Evolutionary conservation across 2,113 vertebrate genomes (phyloP), one percentile per base, ranked within the genome.

Genomic region (Siniperca chuatsi): DNA sequence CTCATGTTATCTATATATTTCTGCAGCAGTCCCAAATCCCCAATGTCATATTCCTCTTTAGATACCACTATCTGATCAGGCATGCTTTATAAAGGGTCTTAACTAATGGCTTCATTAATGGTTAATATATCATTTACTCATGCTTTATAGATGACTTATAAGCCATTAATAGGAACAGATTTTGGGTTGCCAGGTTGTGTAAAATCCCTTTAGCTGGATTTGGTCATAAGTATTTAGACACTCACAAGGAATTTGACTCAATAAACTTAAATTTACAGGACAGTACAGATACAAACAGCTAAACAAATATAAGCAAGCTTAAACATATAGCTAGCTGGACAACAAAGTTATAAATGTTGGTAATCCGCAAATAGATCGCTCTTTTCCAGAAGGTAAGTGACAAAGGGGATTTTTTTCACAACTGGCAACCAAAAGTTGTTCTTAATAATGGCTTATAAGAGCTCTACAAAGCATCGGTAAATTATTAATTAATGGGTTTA

Each of bases 401-500:
- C 68, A 18, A 54, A 29, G 16, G 16, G 44, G 8, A 37, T 61
- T 72, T 66, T 20, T 48, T 18, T 20, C 42, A 69, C 25, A 1
- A 40, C 23, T 74, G 73, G 15, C 69, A 65, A 20, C 21, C 61
- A 44, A 6, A 33, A 13, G 1, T 11, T 6, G 48, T 35, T n/a
- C 16, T 37, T 12, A 64, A n/a, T 44, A 29, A 67, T 52, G 54
- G 13, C 35, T 65, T 66, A n/a, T 58, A 11, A 23, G 20, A 50
- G 52, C 15, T 16, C 29, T 29, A 62, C 35, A 55, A 69, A 69
- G 42, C 11, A 58, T 52, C 46, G 33, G 60, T 76, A 20, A 55
- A 74, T 62, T 25, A 37, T 55, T 37, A 72, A 69, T 35, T 44
- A 79, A 64, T 64, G 4, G n/a, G 8, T 68, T 25, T 68, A 44